Evolutionary conservation across 2,888 invertebrate species (phyloP).

Genomic region (Mayetiola destructor): DNA sequence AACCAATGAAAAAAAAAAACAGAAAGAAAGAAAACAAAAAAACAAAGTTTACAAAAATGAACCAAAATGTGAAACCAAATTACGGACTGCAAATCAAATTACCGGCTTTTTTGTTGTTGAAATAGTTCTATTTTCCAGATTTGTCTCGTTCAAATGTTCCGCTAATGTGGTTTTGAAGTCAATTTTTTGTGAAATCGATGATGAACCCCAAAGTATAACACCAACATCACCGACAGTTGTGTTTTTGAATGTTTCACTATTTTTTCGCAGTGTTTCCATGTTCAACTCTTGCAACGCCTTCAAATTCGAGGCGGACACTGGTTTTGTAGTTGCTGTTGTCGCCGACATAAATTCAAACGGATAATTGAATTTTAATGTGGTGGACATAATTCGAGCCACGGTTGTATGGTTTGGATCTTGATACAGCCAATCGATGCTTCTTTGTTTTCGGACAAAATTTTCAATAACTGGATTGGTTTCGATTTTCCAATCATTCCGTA

Average conservation of each 20-base stretch:
- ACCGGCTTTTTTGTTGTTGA: too few relatives aligned
- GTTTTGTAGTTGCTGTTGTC: neutral
- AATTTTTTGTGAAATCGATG: neutral
- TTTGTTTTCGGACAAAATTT: neutral
- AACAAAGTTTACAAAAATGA: too few relatives aligned
- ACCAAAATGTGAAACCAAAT: too few relatives aligned
- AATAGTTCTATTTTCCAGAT: too few relatives aligned
- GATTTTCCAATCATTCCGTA: constrained; percentile 28
- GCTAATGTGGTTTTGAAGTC: neutral
- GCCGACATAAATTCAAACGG: too few relatives aligned
- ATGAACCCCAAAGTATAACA: constrained; percentile 2
- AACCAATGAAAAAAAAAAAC: too few relatives aligned
- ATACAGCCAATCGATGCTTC: neutral
- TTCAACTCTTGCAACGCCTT: neutral
- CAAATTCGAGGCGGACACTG: neutral
- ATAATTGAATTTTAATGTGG: neutral
- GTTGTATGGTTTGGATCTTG: neutral
- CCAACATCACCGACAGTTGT: constrained; percentile 10
- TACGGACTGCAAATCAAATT: too few relatives aligned
- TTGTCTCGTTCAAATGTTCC: neutral
- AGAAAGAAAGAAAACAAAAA: too few relatives aligned
- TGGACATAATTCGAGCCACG: neutral
- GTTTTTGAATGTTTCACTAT: constrained; percentile 8
- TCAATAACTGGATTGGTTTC: neutral
- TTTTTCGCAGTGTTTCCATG: neutral